These are phyloP conservation scores for Scalopus aquaticus DNA, from an alignment of 2,113 vertebrate species.

Conservation along the genomic window DNA sequence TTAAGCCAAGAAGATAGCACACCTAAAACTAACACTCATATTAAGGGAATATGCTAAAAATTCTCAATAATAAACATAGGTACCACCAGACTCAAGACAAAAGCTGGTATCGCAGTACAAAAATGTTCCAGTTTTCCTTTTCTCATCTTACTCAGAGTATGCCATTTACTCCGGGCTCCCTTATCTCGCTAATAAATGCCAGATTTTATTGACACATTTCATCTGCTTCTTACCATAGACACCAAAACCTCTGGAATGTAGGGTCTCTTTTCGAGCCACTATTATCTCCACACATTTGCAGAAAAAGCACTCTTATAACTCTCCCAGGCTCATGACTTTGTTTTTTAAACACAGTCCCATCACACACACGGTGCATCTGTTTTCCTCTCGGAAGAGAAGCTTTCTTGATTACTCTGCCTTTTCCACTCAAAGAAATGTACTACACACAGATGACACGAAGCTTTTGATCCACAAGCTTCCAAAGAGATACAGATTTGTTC, in stretches of 20 bases:
- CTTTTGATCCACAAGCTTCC: slow-evolving; percentile 65
- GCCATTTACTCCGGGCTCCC: slow-evolving; percentile 56
- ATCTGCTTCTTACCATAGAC: slow-evolving; percentile 48
- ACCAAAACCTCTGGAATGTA: slow-evolving; percentile 45
- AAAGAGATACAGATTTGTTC: slow-evolving; percentile 60
- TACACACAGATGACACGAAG: slow-evolving; percentile 43
- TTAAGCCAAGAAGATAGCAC: slow-evolving; percentile 72
- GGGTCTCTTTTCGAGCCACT: neutral
- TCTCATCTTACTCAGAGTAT: slow-evolving; percentile 4
- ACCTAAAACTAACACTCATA: slow-evolving; percentile 68
- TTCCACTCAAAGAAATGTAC: slow-evolving; percentile 43
- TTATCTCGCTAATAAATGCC: slow-evolving; percentile 79
- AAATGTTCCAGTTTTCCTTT: slow-evolving; percentile 73
- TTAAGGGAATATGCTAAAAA: slow-evolving; percentile 71
- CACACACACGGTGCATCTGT: slow-evolving; percentile 17
- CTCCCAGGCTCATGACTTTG: slow-evolving; percentile 15
- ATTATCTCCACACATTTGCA: neutral
- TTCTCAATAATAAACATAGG: slow-evolving; percentile 63
- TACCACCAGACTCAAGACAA: slow-evolving; percentile 46
- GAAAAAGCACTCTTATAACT: neutral
- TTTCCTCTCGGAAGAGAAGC: slow-evolving; percentile 26
- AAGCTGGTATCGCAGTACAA: slow-evolving; percentile 54
- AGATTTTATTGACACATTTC: slow-evolving; percentile 74
- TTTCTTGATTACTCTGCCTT: slow-evolving; percentile 51
- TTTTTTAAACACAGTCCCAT: slow-evolving; percentile 55